These are phyloP conservation scores for Daphoenositta chrysoptera DNA, from an alignment of 2,113 vertebrate species.

Conservation along the genomic window DNA sequence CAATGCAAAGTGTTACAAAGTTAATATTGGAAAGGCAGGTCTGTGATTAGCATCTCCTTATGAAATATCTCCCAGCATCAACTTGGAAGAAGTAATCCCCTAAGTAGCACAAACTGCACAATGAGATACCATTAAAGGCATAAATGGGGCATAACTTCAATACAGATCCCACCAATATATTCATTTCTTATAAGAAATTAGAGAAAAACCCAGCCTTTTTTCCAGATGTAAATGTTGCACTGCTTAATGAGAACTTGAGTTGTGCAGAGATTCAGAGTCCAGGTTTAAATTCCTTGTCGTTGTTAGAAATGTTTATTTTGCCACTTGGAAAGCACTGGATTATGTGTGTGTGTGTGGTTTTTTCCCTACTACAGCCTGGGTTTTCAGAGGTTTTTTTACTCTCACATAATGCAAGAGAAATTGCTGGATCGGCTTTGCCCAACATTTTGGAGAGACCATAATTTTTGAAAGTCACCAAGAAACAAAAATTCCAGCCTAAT, in stretches of 20 bases:
- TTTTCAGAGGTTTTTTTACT: neutral
- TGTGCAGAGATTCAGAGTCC: neutral
- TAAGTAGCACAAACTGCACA: neutral
- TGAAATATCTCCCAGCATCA: neutral
- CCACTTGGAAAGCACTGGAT: neutral
- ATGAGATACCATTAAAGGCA: neutral
- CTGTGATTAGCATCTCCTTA: neutral
- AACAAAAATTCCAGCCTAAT: neutral
- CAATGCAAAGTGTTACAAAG: neutral
- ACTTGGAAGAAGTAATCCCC: neutral
- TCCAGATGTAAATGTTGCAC: too few relatives aligned
- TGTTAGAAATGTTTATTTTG: neutral
- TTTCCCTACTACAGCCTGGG: neutral
- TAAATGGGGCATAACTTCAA: conserved; percentile 26
- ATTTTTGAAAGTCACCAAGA: neutral
- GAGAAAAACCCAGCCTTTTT: neutral
- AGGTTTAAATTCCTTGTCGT: neutral
- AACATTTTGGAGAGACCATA: neutral
- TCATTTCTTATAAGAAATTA: neutral
- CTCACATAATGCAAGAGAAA: neutral
- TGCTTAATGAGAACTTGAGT: neutral
- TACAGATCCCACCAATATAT: neutral
- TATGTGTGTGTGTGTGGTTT: neutral
- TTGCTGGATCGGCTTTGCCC: neutral
- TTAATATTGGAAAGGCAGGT: neutral